Base-by-base conservation (phyloP, 2,888 invertebrate genomes). In the Parnassius glacialis region DNA sequence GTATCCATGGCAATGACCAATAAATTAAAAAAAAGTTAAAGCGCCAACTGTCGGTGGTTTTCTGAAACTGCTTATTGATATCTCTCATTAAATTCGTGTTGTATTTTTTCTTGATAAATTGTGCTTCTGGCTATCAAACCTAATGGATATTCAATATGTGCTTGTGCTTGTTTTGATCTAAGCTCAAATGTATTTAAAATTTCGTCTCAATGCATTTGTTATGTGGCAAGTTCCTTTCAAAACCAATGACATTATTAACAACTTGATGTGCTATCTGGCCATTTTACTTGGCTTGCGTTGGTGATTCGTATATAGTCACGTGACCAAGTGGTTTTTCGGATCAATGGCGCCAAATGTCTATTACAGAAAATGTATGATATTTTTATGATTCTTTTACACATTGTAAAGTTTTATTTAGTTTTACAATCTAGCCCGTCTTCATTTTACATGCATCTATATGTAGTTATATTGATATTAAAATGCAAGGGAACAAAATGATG, bases 291-390 rank as follows among this genome's bases (percentile, higher is more conserved):
- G 91, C 90, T 91, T 89, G 90, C 89, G 88, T 90, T 90, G 88
- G 90, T 90, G 90, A 90, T 88, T 90, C 89, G 89, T 89, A 90
- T 81, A 78, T 91, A 90, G 91, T 92, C 92, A 92, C 92, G 92
- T 92, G 92, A 92, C 84, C 89, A 74, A 85, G 85, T 84, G 85
- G 79, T 82, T 87, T 34, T 87, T 87, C 82, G 86, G 89, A 92
- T 90, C 92, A 91, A 92, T 92, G 92, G 92, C 92, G 92, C 92
- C 92, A 92, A 92, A 92, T 86, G 84, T 83, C 81, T 90, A 75
- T 84, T 83, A 81, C 75, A 86, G 88, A 90, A 90, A 89, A 90
- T 90, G 90, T 90, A 91, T 77, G 90, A 90, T 80, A 83, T 76
- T 68, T 73, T 72, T 67, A 70, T 74, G 69, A 68, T 76, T 78